Percentiles rank a stretch among this genome's conserved stretches.
Evolutionary conservation across 2,797 vertebrate genomes (phyloP).

Genomic region (Rousettus madagascariensis): DNA sequence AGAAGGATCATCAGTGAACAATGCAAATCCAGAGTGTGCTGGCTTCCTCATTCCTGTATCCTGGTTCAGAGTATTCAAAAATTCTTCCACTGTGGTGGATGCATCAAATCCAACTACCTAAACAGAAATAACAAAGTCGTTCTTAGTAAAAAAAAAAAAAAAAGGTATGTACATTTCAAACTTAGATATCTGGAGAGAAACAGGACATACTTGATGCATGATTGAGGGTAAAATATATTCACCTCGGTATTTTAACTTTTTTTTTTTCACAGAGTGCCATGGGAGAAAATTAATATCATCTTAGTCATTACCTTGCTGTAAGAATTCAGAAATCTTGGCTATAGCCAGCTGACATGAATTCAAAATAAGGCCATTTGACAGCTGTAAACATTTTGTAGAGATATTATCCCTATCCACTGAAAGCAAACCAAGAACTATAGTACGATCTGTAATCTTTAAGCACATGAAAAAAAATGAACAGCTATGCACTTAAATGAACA

Average conservation of each 20-base stretch:
- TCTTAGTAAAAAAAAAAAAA: background rate
- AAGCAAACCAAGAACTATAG: constrained; percentile 32
- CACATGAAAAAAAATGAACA: background rate
- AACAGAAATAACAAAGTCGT: constrained; percentile 48
- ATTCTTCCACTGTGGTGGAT: constrained; percentile 97
- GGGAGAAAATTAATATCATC: background rate
- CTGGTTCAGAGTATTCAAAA: constrained; percentile 95
- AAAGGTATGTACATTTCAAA: background rate
- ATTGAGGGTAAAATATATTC: constrained; percentile 13
- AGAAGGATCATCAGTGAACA: constrained; percentile 97
- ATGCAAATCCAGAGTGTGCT: constrained; percentile 92
- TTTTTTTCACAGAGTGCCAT: background rate
- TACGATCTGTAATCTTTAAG: background rate
- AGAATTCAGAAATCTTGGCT: constrained; percentile 39
- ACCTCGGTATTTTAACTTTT: background rate
- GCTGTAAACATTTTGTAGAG: background rate
- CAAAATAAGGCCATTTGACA: constrained; percentile 21
- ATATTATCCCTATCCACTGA: background rate
- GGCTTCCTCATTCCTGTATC: constrained; percentile 95
- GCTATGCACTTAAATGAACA: constrained; percentile 29
- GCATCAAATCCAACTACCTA: constrained; percentile 98
- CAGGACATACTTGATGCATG: background rate
- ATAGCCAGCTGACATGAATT: constrained; percentile 39
- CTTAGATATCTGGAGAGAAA: background rate
- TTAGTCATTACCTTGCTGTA: background rate